Conservation (phyloP, 2,797 vertebrate genomes). For the Macrochelys suwanniensis region DNA sequence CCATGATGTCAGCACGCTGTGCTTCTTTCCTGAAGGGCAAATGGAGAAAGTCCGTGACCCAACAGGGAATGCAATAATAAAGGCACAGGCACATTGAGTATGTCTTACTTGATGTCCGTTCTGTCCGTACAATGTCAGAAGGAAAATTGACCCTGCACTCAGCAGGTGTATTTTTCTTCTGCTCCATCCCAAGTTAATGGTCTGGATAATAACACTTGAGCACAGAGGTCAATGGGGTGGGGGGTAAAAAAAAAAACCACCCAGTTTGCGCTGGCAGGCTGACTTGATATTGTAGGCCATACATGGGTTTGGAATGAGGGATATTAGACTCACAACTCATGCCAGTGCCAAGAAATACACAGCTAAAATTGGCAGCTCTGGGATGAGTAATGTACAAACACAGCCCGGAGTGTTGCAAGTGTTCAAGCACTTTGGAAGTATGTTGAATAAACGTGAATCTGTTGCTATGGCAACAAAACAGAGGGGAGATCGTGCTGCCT, state of each 20-base stretch:
- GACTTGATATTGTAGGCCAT: constrained; percentile 63
- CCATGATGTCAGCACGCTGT: background rate
- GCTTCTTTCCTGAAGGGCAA: background rate
- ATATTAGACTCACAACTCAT: constrained; percentile 36
- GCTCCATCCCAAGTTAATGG: constrained; percentile 17
- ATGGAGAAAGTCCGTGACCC: background rate
- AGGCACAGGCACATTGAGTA: background rate
- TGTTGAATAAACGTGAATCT: constrained; percentile 66
- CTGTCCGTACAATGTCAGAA: background rate
- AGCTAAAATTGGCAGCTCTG: constrained; percentile 68
- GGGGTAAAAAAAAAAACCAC: background rate
- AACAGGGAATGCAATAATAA: background rate
- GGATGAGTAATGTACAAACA: constrained; percentile 72
- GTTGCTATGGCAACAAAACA: constrained; percentile 71
- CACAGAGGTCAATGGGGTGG: background rate
- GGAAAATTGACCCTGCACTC: background rate
- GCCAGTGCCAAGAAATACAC: constrained; percentile 73
- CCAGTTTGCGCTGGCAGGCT: background rate
- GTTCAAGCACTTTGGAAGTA: constrained; percentile 30
- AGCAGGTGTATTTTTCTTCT: constrained; percentile 8
- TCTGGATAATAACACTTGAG: constrained; percentile 49
- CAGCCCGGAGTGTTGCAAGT: constrained; percentile 3
- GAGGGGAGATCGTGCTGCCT: background rate
- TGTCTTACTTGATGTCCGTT: background rate
- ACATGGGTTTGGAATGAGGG: constrained; percentile 81